Percentiles rank a stretch among this genome's conserved stretches.
Evolutionary conservation across 64 coral and sea anemone species (phyloP).

Genomic region (Anthopleura sola): DNA sequence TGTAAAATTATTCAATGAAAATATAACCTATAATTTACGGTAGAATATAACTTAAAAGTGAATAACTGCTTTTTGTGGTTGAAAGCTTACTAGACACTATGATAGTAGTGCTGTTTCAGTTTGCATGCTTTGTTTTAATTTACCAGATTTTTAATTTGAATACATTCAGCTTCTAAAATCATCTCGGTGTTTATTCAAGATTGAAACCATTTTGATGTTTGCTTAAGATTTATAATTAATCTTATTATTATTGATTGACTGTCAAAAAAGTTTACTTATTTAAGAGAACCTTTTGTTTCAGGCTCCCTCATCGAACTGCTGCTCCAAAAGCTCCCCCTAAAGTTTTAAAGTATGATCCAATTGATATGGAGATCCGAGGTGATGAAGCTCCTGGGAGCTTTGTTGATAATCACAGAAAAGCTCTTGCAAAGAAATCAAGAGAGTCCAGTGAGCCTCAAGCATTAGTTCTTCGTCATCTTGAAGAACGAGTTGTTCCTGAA

Average conservation of each 20-base stretch:
- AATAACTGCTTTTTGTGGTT: too few species aligned
- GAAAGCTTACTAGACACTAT: background rate
- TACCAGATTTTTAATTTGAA: background rate
- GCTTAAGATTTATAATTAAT: background rate
- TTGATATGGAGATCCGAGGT: conserved; percentile 34
- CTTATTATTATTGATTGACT: background rate
- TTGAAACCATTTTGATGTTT: background rate
- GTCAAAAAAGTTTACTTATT: background rate
- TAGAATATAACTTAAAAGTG: background rate
- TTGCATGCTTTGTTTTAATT: background rate
- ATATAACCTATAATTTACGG: background rate
- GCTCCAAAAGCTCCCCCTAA: conserved; percentile 50
- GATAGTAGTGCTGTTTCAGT: background rate
- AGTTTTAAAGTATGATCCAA: conserved; percentile 57
- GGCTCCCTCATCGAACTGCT: background rate
- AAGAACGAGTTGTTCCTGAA: conserved; percentile 15
- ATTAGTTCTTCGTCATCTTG: conserved; percentile 57
- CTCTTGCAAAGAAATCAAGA: conserved; percentile 44
- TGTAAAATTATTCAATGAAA: background rate
- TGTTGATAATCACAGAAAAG: conserved; percentile 42
- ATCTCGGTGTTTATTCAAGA: background rate
- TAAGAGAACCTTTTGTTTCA: background rate
- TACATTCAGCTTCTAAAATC: background rate
- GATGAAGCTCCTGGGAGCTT: conserved; percentile 44
- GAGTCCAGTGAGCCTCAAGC: conserved; percentile 63